These are phyloP conservation scores for Mesochorus sp. DNA, from an alignment of 2,888 invertebrate genomes.

Conservation along the genomic window DNA sequence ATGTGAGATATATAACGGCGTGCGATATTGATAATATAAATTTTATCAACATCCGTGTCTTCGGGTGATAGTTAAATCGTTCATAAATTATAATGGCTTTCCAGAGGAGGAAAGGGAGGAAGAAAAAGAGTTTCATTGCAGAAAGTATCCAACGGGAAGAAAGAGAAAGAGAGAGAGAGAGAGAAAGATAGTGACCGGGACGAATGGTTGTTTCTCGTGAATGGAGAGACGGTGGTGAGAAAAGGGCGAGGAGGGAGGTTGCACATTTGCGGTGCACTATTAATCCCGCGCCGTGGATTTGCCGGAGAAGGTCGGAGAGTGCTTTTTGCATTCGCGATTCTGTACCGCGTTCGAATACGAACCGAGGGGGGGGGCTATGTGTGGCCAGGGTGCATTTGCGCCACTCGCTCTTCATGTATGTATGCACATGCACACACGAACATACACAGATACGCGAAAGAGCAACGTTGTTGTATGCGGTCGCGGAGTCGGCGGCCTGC, in stretches of 20 bases:
- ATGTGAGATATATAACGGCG: not conserved
- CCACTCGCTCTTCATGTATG: conserved; percentile 27
- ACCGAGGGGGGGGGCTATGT: no score
- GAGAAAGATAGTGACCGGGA: conserved; percentile 4
- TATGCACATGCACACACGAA: conserved; percentile 9
- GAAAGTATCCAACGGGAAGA: conserved; percentile 17
- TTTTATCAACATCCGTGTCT: conserved; percentile 28
- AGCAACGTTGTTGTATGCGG: conserved; percentile 54
- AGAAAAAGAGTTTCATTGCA: conserved; percentile 32
- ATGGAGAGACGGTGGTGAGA: conserved; percentile 37
- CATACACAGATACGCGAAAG: not conserved
- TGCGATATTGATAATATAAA: conserved; percentile 7
- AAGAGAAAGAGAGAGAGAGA: conserved; percentile 6
- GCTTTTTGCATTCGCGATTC: conserved; percentile 77
- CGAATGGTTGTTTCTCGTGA: conserved; percentile 30
- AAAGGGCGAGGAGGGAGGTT: conserved; percentile 1
- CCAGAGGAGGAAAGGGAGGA: not conserved
- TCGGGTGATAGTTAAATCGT: conserved; percentile 38
- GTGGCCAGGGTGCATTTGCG: conserved; percentile 54
- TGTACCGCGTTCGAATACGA: conserved; percentile 39
- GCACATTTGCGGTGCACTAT: conserved; percentile 72
- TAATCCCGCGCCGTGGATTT: conserved; percentile 77
- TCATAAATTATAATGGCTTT: conserved; percentile 56
- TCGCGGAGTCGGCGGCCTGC: conserved; percentile 75
- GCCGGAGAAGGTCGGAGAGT: conserved; percentile 66